Evolutionary conservation across 2,797 vertebrate species (phyloP).

Genomic region (Austrolebias charrua): DNA sequence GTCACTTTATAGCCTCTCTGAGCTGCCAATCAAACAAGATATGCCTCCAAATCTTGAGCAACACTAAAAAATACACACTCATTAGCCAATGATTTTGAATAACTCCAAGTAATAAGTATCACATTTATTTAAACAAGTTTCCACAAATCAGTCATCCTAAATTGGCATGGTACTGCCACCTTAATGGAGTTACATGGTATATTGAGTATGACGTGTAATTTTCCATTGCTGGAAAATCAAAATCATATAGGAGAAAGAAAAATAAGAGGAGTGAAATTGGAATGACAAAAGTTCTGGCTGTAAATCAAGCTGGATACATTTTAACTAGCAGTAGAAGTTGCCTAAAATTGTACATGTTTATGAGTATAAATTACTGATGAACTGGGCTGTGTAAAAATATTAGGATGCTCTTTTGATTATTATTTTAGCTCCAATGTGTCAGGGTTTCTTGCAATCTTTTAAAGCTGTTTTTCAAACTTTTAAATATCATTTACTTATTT

Average conservation of each 20-base stretch:
- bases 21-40: slow-evolving; percentile 68
- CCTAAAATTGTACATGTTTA: background rate
- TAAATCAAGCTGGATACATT: slow-evolving; percentile 1
- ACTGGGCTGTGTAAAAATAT: background rate
- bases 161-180: background rate
- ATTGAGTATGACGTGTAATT: slow-evolving; percentile 9
- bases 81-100: too few species aligned
- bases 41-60: slow-evolving; percentile 46
- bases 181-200: slow-evolving; percentile 2
- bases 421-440: background rate
- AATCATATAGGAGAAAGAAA: background rate
- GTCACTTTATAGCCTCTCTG: slow-evolving; percentile 64
- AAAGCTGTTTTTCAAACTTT: background rate
- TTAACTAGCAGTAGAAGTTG: background rate
- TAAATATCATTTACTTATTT: too few species aligned
- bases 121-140: slow-evolving; percentile 8
- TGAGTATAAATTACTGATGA: background rate
- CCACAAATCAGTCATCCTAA: slow-evolving; percentile 1
- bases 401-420: background rate
- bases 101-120: slow-evolving; percentile 9
- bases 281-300: background rate
- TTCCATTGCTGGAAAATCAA: slow-evolving; percentile 4
- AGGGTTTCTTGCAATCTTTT: background rate
- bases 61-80: slow-evolving; percentile 18
- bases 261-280: background rate